phyloP scores from a whole-genome alignment of 2,113 vertebrate species.

The Aramus guarauna region DNA sequence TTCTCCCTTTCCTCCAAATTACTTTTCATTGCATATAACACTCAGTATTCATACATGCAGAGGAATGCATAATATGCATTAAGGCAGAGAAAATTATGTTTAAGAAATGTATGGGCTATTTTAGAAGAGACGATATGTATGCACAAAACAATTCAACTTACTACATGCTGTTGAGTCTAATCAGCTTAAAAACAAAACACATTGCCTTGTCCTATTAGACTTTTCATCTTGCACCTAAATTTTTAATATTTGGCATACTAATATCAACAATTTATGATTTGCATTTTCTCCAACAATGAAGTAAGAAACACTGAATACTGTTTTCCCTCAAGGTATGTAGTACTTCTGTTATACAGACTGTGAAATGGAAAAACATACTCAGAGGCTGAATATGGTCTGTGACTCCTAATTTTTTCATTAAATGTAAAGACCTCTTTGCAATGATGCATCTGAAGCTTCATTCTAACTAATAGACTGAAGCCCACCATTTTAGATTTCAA shows the following conservation, averaged over 20 bases:
- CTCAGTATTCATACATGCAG: not conserved
- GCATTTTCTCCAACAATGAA: constrained; percentile 22
- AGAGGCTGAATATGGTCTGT: not conserved
- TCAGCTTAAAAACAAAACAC: constrained; percentile 42
- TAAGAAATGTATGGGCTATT: not conserved
- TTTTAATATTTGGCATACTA: not conserved
- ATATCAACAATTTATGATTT: constrained; percentile 7
- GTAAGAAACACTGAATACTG: constrained; percentile 21
- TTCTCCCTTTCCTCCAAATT: not conserved
- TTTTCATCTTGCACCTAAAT: not conserved
- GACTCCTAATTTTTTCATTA: constrained; percentile 45
- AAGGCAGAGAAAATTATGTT: not conserved
- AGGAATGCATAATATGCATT: not conserved
- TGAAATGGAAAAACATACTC: constrained; percentile 54
- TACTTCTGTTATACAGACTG: constrained; percentile 28
- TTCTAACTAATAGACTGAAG: constrained; percentile 50
- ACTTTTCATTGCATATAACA: not conserved
- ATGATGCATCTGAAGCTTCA: constrained; percentile 35
- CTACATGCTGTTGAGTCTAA: not conserved
- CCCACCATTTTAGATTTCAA: constrained; percentile 44
- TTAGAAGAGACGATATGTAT: not conserved
- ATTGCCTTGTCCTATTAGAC: not conserved
- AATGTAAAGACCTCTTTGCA: constrained; percentile 40
- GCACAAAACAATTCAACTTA: not conserved
- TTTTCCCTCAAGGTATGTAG: constrained; percentile 19